These are phyloP conservation scores for Eupithecia tripunctaria DNA, from an alignment of 2,888 invertebrate genomes.

Conservation along the genomic window DNA sequence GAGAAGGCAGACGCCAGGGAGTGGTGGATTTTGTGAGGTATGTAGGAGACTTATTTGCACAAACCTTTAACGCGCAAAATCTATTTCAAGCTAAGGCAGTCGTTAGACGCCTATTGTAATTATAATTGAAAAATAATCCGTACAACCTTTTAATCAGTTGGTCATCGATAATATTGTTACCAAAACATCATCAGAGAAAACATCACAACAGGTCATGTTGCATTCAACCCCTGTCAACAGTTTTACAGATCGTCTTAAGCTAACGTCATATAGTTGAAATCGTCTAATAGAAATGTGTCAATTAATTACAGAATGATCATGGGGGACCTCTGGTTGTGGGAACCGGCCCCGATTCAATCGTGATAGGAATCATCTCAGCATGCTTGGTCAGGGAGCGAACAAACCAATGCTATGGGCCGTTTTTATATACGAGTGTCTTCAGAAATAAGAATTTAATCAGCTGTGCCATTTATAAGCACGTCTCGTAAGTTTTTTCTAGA, in stretches of 20 bases:
- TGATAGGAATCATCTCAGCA: constrained; percentile 69
- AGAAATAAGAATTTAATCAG: constrained; percentile 63
- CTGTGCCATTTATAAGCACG: constrained; percentile 67
- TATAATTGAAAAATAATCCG: not conserved
- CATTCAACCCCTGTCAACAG: not conserved
- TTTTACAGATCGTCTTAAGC: too few species aligned
- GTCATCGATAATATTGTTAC: not conserved
- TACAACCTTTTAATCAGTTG: not conserved
- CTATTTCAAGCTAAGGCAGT: not conserved
- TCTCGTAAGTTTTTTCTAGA: constrained; percentile 50
- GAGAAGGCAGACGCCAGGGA: constrained; percentile 44
- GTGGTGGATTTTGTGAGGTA: constrained; percentile 74
- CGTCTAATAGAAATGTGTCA: too few species aligned
- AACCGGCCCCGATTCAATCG: constrained; percentile 51
- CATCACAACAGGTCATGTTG: too few species aligned
- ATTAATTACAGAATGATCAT: constrained; percentile 63
- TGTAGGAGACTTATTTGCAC: not conserved
- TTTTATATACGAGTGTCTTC: constrained; percentile 68
- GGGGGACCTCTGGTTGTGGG: constrained; percentile 66
- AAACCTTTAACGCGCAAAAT: not conserved
- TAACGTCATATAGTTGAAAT: not conserved
- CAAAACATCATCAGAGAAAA: not conserved
- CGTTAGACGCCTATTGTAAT: not conserved
- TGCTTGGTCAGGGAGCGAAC: constrained; percentile 66
- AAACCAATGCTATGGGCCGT: constrained; percentile 68